Evolutionary conservation across 2,888 invertebrate genomes (phyloP), one percentile per base, ranked within the genome.

Genomic region (Panopea generosa): DNA sequence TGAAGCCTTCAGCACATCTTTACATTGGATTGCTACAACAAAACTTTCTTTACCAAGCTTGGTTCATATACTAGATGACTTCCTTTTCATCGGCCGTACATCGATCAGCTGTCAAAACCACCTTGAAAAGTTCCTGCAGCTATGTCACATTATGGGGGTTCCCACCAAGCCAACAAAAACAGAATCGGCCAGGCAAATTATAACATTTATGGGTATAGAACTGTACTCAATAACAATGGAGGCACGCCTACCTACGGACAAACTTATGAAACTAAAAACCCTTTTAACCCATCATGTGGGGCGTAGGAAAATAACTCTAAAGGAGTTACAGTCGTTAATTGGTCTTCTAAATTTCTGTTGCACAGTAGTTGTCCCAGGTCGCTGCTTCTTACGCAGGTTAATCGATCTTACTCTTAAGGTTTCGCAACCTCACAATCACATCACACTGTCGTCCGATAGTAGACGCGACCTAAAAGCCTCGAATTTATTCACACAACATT

Each of bases 291-390:
- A 26, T 7, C 14, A 40, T 18, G 9, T n/a, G 9, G 20, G 29
- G 11, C 18, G 38, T 24, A n/a, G 60, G 3, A 69, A 60, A 50
- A 43, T 69, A 18, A 61, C 40, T 1, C 20, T 65, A 14, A 56
- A 45, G 11, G 18, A 29, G 4, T 11, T 71, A 3, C 29, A 53
- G 18, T 49, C 69, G 2, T 2, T 74, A 1, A 18, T 78, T 4
- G 78, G 74, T 14, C 50, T 74, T 0, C 29, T 78, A 14, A 71
- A 71, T 71, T 78, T 78, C 29, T 62, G 67, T 18, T 74, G 67
- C 49, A 27, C 47, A 7, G 74, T 70, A 0, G 65, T 79, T 2
- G 24, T 61, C 2, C 65, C 75, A 3, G 75, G 79, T 1, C 53
- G 75, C 2, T 40, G 38, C 55, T 75, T 79, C 27, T 18, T 75